Base-by-base conservation (phyloP, 2,888 invertebrate species). In the Lissonota sp. region DNA sequence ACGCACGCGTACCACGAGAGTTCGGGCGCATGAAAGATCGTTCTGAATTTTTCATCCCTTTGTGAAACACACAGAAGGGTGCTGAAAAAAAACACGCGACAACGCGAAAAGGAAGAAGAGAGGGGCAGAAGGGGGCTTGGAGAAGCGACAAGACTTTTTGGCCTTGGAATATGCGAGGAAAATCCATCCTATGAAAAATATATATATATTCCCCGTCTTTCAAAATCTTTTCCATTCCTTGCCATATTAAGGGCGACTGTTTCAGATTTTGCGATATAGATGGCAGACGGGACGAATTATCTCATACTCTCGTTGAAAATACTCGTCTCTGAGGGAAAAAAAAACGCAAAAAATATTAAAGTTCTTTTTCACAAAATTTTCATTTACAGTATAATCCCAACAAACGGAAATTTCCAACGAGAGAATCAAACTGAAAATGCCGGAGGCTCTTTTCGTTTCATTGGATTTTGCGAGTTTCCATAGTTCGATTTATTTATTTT, bases 11-110 rank as follows among this genome's bases (percentile, higher is more conserved):
- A 63, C 53, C 39, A 74, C 63, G 63, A 51, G 14, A 62, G 46
- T 42, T 49, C 49, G 40, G 69, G 63, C 62, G 53, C 58, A 46
- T 66, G 72, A 82, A 71, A 76, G 57, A 79, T 79, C 72, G 53
- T 69, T 63, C 49, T 79, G 72, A 72, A 82, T 82, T 82, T 82
- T 82, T 79, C 72, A 81, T 81, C 42, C 55, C 71, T 74, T 78
- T 74, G 77, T 74, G 44, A 66, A 67, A 71, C 49, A 49, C 66
- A 74, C 7, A 58, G 44, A 53, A 64, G 44, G 42, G 57, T 46
- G 39, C 1, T 26, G 37, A 60, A 77, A 64, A 46, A 71, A 37
- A 44, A 6, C 7, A 49, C 14, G 62, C 44, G 69, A 60, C 67
- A 37, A 64, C 53, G 14, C 6, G 53, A n/a, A 14, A 14, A 53